A percentile compares a stretch with the other conserved stretches of the same genome.
Conservation (phyloP, 2,113 vertebrate species). For the Podarcis muralis region DNA sequence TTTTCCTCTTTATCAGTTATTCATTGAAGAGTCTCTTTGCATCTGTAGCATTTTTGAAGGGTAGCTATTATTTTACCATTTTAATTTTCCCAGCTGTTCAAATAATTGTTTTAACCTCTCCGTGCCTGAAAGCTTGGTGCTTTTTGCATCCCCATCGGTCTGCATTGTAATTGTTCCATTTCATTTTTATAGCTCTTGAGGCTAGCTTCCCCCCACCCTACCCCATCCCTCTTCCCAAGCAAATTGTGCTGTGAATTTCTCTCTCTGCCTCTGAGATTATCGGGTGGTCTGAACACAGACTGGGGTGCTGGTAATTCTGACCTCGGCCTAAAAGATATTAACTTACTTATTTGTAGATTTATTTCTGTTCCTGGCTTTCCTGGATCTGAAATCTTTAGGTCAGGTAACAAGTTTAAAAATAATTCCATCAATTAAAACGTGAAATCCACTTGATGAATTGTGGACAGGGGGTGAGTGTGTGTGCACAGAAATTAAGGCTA, state of each 20-base stretch:
- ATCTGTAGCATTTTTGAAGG: constrained; percentile 72
- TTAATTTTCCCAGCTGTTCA: constrained; percentile 77
- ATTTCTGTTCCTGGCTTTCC: neutral
- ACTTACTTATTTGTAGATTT: neutral
- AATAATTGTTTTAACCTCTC: constrained; percentile 76
- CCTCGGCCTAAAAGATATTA: neutral
- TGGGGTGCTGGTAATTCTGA: neutral
- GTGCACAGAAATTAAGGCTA: neutral
- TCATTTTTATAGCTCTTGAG: constrained; percentile 39
- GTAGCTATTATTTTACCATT: constrained; percentile 76
- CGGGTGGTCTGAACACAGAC: neutral
- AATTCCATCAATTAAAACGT: neutral
- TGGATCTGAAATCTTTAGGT: neutral
- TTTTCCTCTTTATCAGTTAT: constrained; percentile 76
- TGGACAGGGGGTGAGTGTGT: neutral
- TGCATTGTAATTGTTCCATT: constrained; percentile 50
- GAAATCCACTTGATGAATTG: neutral
- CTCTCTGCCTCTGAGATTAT: constrained; percentile 5
- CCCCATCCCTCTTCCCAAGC: neutral
- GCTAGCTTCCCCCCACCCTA: neutral
- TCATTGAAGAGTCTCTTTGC: constrained; percentile 75
- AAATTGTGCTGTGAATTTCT: constrained; percentile 35
- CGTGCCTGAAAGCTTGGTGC: constrained; percentile 58
- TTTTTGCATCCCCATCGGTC: constrained; percentile 58
- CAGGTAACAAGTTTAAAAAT: neutral